A percentile compares a stretch with the other conserved stretches of the same genome.
Conservation (phyloP, 2,797 vertebrate species). For the Vespertilio murinus region DNA sequence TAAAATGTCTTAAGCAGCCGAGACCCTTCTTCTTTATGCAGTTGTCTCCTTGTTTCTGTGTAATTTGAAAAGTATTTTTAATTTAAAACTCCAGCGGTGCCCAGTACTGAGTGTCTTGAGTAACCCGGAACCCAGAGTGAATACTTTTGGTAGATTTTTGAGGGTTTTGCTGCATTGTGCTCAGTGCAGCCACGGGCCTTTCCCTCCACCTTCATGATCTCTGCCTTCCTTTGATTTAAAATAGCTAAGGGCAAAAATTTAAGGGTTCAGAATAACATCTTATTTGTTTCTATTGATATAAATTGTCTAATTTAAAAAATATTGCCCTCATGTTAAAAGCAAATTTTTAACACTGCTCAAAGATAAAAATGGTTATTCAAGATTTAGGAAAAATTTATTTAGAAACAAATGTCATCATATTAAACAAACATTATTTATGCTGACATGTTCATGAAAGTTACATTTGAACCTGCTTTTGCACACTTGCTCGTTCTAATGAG, state of each 20-base stretch:
- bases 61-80: neutral
- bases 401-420: constrained; percentile 47
- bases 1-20: neutral
- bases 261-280: constrained; percentile 1
- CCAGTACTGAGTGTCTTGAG: neutral
- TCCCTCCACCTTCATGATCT: neutral
- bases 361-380: constrained; percentile 27
- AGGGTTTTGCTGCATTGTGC: neutral
- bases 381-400: constrained; percentile 56
- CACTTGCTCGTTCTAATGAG: neutral
- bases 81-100: neutral
- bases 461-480: neutral
- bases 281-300: constrained; percentile 7
- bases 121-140: neutral
- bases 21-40: neutral
- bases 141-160: neutral
- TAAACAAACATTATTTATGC: constrained; percentile 22
- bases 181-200: neutral
- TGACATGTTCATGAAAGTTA: constrained; percentile 31
- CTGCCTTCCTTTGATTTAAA: neutral
- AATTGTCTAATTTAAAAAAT: neutral
- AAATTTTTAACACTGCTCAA: neutral
- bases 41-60: neutral
- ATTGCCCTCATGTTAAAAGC: neutral
- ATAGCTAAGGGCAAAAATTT: neutral